These are phyloP conservation scores for Clivina fossor DNA, from an alignment of 2,888 invertebrate genomes.

Conservation along the genomic window DNA sequence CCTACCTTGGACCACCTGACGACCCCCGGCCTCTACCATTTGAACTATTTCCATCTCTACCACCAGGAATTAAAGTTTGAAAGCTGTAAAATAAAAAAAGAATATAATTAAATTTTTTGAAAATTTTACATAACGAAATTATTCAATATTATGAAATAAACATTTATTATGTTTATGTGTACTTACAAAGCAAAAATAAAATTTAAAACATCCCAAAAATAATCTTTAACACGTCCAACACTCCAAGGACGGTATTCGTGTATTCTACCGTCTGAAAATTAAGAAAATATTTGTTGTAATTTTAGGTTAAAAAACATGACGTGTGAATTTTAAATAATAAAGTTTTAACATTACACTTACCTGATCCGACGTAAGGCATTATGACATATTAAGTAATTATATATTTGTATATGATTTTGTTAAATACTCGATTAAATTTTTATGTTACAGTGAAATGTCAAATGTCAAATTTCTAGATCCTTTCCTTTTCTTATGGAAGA, in stretches of 20 bases:
- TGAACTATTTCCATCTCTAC: slow-evolving; percentile 39
- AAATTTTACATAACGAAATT: not conserved
- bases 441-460: slow-evolving; percentile 10
- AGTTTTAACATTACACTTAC: slow-evolving; percentile 36
- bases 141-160: not conserved
- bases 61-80: slow-evolving; percentile 43
- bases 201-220: slow-evolving; percentile 59
- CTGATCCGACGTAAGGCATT: slow-evolving; percentile 42
- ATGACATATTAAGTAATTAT: slow-evolving; percentile 21
- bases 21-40: slow-evolving; percentile 43
- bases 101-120: not conserved
- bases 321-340: not conserved
- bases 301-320: not conserved
- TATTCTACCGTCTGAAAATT: slow-evolving; percentile 58
- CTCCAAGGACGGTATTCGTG: slow-evolving; percentile 56
- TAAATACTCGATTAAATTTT: no score
- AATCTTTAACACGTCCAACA: slow-evolving; percentile 51
- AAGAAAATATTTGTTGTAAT: slow-evolving; percentile 14
- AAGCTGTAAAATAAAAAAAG: slow-evolving; percentile 44
- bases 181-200: slow-evolving; percentile 62
- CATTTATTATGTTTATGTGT: slow-evolving; percentile 6
- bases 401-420: slow-evolving; percentile 5
- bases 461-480: not conserved
- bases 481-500: slow-evolving; percentile 3
- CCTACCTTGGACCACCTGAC: slow-evolving; percentile 39